Percentiles rank a stretch among this genome's conserved stretches.
Evolutionary conservation across 2,113 vertebrate species (phyloP).

Genomic region (Takifugu flavidus): DNA sequence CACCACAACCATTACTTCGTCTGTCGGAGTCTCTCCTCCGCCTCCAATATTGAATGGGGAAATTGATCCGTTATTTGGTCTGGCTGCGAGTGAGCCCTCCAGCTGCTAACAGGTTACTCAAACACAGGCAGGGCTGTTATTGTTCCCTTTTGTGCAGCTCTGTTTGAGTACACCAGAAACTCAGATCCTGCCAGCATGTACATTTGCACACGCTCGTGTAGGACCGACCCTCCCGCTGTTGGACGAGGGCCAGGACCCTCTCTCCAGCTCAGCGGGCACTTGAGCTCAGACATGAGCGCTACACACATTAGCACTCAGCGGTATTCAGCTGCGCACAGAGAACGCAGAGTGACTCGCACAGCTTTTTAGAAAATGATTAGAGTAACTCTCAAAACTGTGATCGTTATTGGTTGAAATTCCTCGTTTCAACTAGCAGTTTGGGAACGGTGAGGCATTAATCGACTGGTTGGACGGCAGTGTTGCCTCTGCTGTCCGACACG

Average conservation of each 20-base stretch:
- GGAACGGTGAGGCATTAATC: too few relatives aligned
- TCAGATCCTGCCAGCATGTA: conserved; percentile 38
- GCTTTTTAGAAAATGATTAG: neutral
- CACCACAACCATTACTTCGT: conserved; percentile 34
- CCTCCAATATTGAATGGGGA: conserved; percentile 39
- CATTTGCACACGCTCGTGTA: conserved; percentile 25
- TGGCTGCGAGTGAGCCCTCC: conserved; percentile 41
- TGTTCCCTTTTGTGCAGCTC: conserved; percentile 31
- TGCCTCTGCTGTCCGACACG: too few relatives aligned
- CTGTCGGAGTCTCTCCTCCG: conserved; percentile 27
- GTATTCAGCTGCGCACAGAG: conserved; percentile 7
- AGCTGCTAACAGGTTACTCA: conserved; percentile 53
- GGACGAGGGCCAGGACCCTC: conserved; percentile 18
- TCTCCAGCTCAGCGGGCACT: conserved; percentile 20
- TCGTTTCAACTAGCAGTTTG: too few relatives aligned
- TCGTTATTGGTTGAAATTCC: too few relatives aligned
- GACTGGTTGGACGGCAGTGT: too few relatives aligned
- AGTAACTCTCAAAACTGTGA: neutral
- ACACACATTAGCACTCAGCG: conserved; percentile 13
- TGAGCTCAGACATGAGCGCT: conserved; percentile 17
- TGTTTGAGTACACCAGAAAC: conserved; percentile 25
- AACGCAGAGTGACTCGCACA: neutral
- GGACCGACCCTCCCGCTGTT: conserved; percentile 13
- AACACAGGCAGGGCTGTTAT: conserved; percentile 50
- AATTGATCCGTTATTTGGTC: conserved; percentile 59